phyloP scores from a whole-genome alignment of 2,888 invertebrate genomes.

The Beris morrisii region DNA sequence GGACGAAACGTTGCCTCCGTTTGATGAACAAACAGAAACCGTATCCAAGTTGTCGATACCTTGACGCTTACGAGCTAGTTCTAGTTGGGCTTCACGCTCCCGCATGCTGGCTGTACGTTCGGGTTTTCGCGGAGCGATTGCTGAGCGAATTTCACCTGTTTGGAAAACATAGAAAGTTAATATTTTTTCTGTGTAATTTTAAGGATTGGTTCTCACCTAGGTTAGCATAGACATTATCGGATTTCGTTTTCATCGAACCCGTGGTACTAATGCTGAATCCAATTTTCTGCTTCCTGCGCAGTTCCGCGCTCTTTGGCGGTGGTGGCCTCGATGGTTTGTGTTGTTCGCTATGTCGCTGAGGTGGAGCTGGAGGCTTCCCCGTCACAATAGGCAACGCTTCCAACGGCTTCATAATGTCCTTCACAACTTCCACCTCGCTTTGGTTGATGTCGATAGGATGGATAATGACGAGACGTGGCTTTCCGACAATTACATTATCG shows the following conservation, averaged over 20 bases:
- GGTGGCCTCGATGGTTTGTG: constrained; percentile 72
- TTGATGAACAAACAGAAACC: constrained; percentile 57
- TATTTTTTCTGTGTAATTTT: background rate
- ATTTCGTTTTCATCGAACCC: constrained; percentile 54
- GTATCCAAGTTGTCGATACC: constrained; percentile 52
- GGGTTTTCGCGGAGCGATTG: constrained; percentile 80
- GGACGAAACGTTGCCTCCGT: constrained; percentile 53
- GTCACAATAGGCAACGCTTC: constrained; percentile 49
- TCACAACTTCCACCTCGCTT: constrained; percentile 75
- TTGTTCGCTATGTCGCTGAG: constrained; percentile 62
- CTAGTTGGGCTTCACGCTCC: constrained; percentile 71
- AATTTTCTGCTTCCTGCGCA: constrained; percentile 63
- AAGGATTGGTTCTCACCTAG: constrained; percentile 61
- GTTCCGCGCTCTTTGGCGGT: constrained; percentile 69
- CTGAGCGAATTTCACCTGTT: constrained; percentile 78
- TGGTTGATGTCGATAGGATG: constrained; percentile 86
- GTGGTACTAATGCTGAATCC: constrained; percentile 47
- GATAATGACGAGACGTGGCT: constrained; percentile 80
- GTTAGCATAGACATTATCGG: constrained; percentile 77
- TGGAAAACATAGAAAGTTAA: background rate
- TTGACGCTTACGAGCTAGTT: constrained; percentile 58
- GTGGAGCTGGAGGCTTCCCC: constrained; percentile 76
- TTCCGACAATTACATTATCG: constrained; percentile 54
- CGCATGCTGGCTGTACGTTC: constrained; percentile 85
- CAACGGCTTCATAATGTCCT: constrained; percentile 56